Evolutionary conservation across 1,140 invertebrate species (phyloP), one percentile per base, ranked within the genome.

Genomic region (Leptopilina clavipes): DNA sequence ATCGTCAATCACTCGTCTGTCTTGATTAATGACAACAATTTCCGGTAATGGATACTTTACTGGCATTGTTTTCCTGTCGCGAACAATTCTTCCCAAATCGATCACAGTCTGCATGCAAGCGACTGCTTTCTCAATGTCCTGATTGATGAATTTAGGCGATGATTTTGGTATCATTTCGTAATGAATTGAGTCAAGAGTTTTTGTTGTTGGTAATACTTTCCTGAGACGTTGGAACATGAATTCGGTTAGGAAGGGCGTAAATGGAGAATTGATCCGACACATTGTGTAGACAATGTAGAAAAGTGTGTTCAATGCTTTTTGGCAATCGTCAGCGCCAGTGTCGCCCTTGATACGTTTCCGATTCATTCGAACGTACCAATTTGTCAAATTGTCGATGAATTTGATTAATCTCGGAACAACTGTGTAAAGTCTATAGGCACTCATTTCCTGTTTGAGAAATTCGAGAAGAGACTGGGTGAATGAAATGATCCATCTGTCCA

Each of bases 321-420:
- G 91, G 85, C 97, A 97, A 85, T 99, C 98, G 14, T 93, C 91
- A 2, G 93, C 91, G 25, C 93, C 93, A 81, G 90, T 91, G 86
- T 99, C 97, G 79, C 97, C 97, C 90, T 97, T 98, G 48, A 99
- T 92, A 65, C 98, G 93, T 84, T 95, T 96, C 72, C 98, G 93
- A 88, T 99, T 99, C 93, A 99, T 97, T 75, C 98, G 92, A 9
- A 99, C 97, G 88, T 99, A 99, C 97, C 98, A 99, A 88, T 99
- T 99, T 6, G 98, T 99, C 3, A 99, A 92, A 86, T 99, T 96
- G 85, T 99, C 98, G 80, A 99, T 97, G 89, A 98, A 99, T 87
- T 98, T 98, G 0, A 99, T 95, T 12, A 99, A 90, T 65, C 94
- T 92, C 2, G 98, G 98, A 25, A 99, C 95, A 11, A 99, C 98